Base-by-base conservation (phyloP, 2,888 invertebrate genomes). In the Steromphala cineraria region DNA sequence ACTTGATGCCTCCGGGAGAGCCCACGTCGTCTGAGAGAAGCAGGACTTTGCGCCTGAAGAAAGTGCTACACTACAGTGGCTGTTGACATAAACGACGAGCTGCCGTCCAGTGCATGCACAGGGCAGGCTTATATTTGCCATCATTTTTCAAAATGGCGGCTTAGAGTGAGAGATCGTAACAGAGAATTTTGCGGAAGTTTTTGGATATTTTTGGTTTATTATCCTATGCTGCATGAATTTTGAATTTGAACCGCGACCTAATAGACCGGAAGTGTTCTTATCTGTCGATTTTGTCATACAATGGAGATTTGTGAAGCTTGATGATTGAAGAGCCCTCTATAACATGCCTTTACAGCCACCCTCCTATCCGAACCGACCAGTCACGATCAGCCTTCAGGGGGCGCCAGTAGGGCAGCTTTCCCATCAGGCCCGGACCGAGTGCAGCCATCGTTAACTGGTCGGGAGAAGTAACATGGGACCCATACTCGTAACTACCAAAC, bases 21-120 rank as follows among this genome's bases (percentile, higher is more conserved):
- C 90, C 92, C 77, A 93, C 89, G 81, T 93, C 93, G 81, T 86
- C 84, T 75, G 92, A 91, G 67, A 93, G 89, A 78, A 87, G 86
- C 87, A 93, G 89, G 79, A 93, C 92, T 87, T 92, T 93, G 71
- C 90, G 88, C 88, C 93, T 93, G 90, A 84, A 89, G 88, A 89
- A 86, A 85, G n/a, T 52, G 21, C 81, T 74, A 79, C 21, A 75
- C 80, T 81, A 81, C 28, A 78, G 78, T 78, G 78, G 78, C 78
- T 46, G 62, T 67, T 40, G 40, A 56, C 19, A 53, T 53, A 75
- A 17, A 10, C n/a, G 24, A 55, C 36, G 7, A 24, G 31, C 36
- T 24, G 31, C 53, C 31, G 31, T 17, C 71, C 55, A 28, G 53
- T 28, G 53, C 76, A 76, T 28, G 76, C 53, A 76, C 71, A 40